These are phyloP conservation scores for Fukomys damarensis DNA, from an alignment of 2,113 vertebrate species.

Conservation along the genomic window DNA sequence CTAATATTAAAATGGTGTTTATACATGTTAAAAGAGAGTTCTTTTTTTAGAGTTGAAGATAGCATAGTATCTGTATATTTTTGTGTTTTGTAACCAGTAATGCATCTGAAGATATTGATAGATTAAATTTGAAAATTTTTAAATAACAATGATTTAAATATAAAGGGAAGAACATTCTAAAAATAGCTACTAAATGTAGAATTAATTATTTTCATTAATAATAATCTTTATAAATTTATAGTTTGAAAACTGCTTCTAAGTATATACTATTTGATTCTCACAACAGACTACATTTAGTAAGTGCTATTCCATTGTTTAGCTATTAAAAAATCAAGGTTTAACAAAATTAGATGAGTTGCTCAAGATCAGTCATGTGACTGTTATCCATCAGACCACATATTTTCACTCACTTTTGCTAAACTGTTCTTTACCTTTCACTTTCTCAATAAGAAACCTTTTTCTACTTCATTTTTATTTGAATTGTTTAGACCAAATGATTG, in stretches of 20 bases:
- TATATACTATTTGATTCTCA: background rate
- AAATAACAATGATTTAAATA: slow-evolving; percentile 13
- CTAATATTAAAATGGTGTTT: slow-evolving; percentile 2
- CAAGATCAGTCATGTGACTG: background rate
- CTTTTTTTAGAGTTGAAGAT: background rate
- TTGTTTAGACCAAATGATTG: slow-evolving; percentile 47
- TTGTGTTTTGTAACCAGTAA: background rate
- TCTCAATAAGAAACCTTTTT: slow-evolving; percentile 27
- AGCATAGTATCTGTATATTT: background rate
- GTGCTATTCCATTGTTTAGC: background rate
- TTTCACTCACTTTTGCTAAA: background rate
- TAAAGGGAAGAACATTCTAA: background rate
- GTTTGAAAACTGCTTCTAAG: background rate
- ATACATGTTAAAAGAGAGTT: background rate
- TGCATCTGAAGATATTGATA: background rate
- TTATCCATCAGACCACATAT: background rate
- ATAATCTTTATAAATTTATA: background rate
- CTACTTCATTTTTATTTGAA: slow-evolving; percentile 48
- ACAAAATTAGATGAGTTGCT: background rate
- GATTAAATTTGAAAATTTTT: slow-evolving; percentile 40
- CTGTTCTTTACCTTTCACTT: background rate
- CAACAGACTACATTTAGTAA: background rate
- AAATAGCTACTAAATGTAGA: background rate
- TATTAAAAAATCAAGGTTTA: background rate
- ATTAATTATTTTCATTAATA: slow-evolving; percentile 44